Conservation (phyloP, 2,113 vertebrate species). For the Theropithecus gelada region DNA sequence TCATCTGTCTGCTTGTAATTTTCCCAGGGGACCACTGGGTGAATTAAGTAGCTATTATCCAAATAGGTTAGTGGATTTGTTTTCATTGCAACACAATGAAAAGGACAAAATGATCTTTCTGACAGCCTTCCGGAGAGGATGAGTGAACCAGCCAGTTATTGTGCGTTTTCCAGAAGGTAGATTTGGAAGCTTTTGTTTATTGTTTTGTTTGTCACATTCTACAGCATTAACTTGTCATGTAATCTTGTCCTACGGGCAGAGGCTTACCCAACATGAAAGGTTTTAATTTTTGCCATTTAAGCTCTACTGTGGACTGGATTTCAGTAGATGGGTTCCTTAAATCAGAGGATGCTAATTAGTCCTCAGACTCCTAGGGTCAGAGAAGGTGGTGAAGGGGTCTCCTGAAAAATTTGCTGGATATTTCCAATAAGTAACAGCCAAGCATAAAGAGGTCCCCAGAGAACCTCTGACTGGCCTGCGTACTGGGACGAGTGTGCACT, state of each 20-base stretch:
- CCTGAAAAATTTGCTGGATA: background rate
- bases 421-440: background rate
- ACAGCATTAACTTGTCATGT: background rate
- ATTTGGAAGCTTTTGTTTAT: background rate
- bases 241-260: background rate
- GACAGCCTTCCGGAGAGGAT: background rate
- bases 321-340: background rate
- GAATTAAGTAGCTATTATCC: background rate
- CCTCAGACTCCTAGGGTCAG: background rate
- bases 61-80: background rate
- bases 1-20: background rate
- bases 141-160: background rate
- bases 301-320: background rate
- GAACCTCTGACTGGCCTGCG: too few relatives aligned
- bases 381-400: background rate
- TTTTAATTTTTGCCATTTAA: background rate
- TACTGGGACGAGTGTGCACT: too few relatives aligned
- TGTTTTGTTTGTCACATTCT: background rate
- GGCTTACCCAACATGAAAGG: background rate
- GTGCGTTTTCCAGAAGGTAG: background rate
- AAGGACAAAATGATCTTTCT: background rate
- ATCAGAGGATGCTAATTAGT: background rate
- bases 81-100: too few relatives aligned
- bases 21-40: background rate
- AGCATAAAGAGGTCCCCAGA: too few relatives aligned